Conservation (phyloP, 2,113 vertebrate species). For the Corythornis madagascariensis region DNA sequence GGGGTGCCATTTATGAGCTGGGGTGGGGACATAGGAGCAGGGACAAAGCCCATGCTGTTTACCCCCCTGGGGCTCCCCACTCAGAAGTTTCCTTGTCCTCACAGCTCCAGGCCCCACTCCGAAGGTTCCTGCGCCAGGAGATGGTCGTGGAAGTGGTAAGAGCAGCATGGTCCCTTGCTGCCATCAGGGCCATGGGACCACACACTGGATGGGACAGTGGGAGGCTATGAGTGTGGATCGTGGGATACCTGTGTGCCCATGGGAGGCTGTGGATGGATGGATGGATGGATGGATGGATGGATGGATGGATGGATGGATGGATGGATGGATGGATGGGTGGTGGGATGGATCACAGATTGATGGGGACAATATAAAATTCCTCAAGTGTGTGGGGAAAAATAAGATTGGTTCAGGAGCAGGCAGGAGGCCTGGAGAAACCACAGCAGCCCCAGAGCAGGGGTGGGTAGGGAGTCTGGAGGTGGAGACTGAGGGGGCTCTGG, state of each 20-base stretch:
- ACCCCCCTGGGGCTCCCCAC: accelerated
- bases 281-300: background rate
- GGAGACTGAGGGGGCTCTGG: accelerated
- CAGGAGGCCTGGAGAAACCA: background rate
- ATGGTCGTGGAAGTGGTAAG: constrained; percentile 98
- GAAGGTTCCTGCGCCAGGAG: constrained; percentile 96
- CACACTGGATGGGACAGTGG: background rate
- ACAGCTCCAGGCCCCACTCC: constrained; percentile 93
- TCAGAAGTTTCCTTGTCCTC: background rate
- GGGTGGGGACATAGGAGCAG: background rate
- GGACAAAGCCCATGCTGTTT: background rate
- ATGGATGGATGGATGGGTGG: background rate
- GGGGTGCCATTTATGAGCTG: accelerated
- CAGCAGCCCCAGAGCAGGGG: background rate
- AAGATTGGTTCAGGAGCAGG: background rate
- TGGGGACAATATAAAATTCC: background rate
- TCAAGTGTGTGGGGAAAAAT: background rate
- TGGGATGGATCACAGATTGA: too few relatives aligned
- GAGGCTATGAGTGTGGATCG: accelerated
- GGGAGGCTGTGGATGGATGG: background rate
- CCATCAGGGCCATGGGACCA: accelerated
- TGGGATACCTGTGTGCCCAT: background rate
- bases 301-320: background rate
- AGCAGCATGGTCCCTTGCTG: accelerated
- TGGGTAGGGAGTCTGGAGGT: background rate